A percentile compares a stretch with the other conserved stretches of the same genome.
phyloP scores from a whole-genome alignment of 2,113 vertebrate genomes.

The Gorsachius goisagi region DNA sequence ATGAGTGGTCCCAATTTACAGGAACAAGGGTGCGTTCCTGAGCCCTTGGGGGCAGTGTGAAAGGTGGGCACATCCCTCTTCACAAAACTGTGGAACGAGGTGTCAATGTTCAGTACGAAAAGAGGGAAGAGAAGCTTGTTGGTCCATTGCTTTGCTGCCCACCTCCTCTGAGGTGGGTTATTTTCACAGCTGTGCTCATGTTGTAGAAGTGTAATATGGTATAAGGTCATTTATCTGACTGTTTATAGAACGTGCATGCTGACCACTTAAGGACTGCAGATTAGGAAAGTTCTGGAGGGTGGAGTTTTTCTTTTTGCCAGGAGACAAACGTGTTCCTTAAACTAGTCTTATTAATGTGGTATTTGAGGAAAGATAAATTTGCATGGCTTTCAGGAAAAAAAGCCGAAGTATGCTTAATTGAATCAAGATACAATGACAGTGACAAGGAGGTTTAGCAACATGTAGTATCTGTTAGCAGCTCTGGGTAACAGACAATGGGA shows the following conservation, averaged over 20 bases:
- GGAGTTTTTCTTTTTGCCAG: background rate
- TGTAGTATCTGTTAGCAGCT: background rate
- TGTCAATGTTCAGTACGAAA: background rate
- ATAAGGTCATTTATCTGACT: background rate
- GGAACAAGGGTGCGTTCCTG: background rate
- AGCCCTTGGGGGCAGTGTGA: background rate
- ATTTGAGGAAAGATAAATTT: background rate
- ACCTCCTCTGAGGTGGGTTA: background rate
- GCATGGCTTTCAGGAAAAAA: background rate
- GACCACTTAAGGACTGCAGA: background rate
- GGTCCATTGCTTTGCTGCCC: background rate
- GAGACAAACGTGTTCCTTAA: background rate
- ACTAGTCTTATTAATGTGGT: background rate
- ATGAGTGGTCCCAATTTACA: background rate
- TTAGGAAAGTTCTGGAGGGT: background rate
- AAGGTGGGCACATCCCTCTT: background rate
- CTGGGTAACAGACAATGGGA: background rate
- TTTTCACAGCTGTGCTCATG: background rate
- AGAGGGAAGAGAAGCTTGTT: rapidly evolving
- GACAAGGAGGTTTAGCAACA: background rate
- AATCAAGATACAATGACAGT: background rate
- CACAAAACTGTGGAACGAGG: background rate
- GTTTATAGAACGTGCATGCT: background rate
- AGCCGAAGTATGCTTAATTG: background rate
- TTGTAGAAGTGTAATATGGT: background rate